Evolutionary conservation across 2,113 vertebrate genomes (phyloP).

Genomic region (Chaetura pelagica): DNA sequence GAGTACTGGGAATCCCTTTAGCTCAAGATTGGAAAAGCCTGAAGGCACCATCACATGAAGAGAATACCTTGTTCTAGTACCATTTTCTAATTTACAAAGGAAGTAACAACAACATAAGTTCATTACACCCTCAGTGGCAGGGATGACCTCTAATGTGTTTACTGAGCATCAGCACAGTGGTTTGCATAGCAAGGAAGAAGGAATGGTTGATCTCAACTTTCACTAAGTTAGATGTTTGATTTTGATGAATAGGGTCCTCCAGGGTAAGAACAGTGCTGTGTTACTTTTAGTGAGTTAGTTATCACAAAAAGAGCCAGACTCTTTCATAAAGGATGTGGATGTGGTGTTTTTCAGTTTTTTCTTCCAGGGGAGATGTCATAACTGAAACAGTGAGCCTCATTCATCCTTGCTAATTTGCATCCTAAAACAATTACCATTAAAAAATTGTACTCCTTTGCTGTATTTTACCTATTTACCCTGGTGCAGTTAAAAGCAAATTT

Average conservation of each 20-base stretch:
- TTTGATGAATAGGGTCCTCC: background rate
- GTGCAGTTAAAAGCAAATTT: background rate
- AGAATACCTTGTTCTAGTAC: constrained; percentile 14
- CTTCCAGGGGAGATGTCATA: background rate
- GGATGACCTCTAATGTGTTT: constrained; percentile 46
- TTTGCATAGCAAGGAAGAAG: constrained; percentile 8
- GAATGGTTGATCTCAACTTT: background rate
- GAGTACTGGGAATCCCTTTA: constrained; percentile 39
- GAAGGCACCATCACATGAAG: background rate
- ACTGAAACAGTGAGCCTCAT: background rate
- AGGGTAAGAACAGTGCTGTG: background rate
- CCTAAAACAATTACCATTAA: background rate
- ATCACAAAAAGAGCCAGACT: background rate
- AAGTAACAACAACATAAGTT: constrained; percentile 34
- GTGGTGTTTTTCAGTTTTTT: background rate
- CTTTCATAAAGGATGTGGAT: background rate
- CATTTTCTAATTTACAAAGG: constrained; percentile 10
- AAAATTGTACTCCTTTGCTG: background rate
- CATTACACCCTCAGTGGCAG: background rate
- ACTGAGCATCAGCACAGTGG: background rate
- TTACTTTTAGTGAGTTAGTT: background rate
- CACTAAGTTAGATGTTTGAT: constrained; percentile 11
- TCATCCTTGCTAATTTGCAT: background rate
- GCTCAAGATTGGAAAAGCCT: background rate
- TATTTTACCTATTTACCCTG: background rate